Conservation (phyloP, 2,113 vertebrate genomes). For the Lycaon pictus region DNA sequence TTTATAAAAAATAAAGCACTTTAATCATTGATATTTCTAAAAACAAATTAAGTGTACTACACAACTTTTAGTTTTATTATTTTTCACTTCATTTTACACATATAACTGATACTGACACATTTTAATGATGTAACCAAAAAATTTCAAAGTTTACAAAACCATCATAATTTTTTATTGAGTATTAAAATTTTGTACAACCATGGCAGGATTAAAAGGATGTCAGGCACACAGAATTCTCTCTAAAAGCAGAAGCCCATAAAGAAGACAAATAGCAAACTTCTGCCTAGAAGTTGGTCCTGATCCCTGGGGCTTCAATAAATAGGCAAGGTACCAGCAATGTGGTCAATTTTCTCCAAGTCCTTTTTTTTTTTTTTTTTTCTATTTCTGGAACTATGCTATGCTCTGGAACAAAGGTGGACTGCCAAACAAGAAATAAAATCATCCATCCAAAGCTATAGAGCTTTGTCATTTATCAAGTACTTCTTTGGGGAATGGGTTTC, state of each 20-base stretch:
- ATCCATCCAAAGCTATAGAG: neutral
- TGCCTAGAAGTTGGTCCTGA: slow-evolving; percentile 15
- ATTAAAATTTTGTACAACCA: neutral
- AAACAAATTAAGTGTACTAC: neutral
- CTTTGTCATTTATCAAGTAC: neutral
- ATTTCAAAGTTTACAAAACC: neutral
- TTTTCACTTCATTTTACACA: neutral
- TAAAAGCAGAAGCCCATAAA: neutral
- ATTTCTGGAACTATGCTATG: neutral
- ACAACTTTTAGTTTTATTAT: neutral
- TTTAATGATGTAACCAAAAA: slow-evolving; percentile 42
- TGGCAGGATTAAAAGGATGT: neutral
- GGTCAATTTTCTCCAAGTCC: slow-evolving; percentile 2
- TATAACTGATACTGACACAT: neutral
- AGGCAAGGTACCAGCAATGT: neutral
- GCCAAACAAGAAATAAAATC: slow-evolving; percentile 31
- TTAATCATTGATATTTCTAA: slow-evolving; percentile 1
- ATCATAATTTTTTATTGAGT: neutral
- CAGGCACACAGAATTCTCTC: neutral
- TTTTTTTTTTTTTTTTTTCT: neutral
- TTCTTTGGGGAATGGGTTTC: neutral
- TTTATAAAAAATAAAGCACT: neutral
- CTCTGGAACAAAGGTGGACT: slow-evolving; percentile 5
- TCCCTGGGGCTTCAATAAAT: neutral
- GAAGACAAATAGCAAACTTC: slow-evolving; percentile 9